A percentile compares a stretch with the other conserved stretches of the same genome.
phyloP scores from a whole-genome alignment of 2,797 vertebrate species.

The Periparus ater region DNA sequence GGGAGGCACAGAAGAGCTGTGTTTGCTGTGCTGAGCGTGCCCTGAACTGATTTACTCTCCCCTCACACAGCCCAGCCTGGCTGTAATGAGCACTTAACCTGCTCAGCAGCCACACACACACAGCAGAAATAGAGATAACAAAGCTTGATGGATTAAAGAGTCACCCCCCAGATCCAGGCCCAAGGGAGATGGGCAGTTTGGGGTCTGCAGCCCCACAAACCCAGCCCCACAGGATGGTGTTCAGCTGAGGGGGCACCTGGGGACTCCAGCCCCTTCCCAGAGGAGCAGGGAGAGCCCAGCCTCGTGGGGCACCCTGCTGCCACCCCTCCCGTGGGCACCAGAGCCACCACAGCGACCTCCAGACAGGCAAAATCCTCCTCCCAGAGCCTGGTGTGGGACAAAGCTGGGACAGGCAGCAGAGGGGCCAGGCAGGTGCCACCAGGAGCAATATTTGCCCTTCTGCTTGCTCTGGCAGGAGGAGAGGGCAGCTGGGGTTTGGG shows the following conservation, averaged over 20 bases:
- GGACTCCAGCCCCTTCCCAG: not conserved
- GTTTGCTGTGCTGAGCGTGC: not conserved
- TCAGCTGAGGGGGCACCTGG: too few species aligned
- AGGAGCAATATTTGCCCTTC: not conserved
- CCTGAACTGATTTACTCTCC: not conserved
- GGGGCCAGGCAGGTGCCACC: not conserved
- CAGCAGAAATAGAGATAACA: not conserved
- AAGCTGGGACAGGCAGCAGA: not conserved
- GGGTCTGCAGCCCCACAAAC: not conserved
- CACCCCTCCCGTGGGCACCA: accelerated
- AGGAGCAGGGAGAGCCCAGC: not conserved
- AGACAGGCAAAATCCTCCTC: not conserved
- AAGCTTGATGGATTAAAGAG: not conserved
- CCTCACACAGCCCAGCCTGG: not conserved
- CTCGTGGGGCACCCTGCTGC: not conserved
- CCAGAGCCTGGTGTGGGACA: accelerated
- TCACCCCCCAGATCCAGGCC: not conserved
- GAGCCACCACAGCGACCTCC: accelerated
- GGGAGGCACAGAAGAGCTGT: not conserved
- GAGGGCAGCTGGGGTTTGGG: not conserved
- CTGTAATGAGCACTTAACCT: not conserved
- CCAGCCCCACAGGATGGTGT: not conserved
- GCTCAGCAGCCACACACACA: not conserved
- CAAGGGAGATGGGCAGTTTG: not conserved
- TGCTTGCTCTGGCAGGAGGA: not conserved